Percentiles rank a stretch among this genome's conserved stretches.
These are phyloP conservation scores for Patiria pectinifera DNA, from an alignment of 53 echinoderm and acorn worm species.

Conservation along the genomic window DNA sequence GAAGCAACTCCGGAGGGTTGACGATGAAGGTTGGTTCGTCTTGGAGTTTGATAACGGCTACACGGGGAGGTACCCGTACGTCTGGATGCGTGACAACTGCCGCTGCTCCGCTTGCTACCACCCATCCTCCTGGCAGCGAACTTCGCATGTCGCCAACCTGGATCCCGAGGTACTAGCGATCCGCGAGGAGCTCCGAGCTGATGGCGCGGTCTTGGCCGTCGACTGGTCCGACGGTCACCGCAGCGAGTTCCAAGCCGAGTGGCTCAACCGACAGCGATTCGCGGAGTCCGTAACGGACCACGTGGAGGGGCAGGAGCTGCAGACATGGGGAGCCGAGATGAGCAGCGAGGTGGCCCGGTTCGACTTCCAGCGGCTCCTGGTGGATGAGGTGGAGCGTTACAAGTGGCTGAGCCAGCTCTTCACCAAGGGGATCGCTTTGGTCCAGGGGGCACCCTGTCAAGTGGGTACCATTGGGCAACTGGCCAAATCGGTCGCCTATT, in stretches of 20 bases:
- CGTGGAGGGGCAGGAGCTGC: conserved; percentile 20
- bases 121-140: conserved; percentile 49
- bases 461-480: neutral
- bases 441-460: conserved; percentile 16
- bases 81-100: conserved; percentile 89
- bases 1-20: neutral
- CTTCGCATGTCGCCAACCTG: conserved; percentile 55
- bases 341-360: conserved; percentile 18
- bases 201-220: conserved; percentile 35
- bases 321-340: conserved; percentile 68
- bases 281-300: conserved; percentile 28
- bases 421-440: conserved; percentile 40
- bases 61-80: conserved; percentile 75
- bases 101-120: conserved; percentile 75
- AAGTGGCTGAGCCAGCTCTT: conserved; percentile 33
- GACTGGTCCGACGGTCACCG: conserved; percentile 33
- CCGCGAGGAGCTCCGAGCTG: conserved; percentile 23
- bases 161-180: conserved; percentile 58
- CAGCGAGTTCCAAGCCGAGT: conserved; percentile 17
- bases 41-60: neutral
- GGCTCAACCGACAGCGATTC: conserved; percentile 8
- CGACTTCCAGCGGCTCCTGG: conserved; percentile 58
- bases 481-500: conserved; percentile 41
- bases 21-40: neutral
- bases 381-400: conserved; percentile 43